Base-by-base conservation (phyloP, 2,113 vertebrate genomes). In the Vanacampus margaritifer region DNA sequence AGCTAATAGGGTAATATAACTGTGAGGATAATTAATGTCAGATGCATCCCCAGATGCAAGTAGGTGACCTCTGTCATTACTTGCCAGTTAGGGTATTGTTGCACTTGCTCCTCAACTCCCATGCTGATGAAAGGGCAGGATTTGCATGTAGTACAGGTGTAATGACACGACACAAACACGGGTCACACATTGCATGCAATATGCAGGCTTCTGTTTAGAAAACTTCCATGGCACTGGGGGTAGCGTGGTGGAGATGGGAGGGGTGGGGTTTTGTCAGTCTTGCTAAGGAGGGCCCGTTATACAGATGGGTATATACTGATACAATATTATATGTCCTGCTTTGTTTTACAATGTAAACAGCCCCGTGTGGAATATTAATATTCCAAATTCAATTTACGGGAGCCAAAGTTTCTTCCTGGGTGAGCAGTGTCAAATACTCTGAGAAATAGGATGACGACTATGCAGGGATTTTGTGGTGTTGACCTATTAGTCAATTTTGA, bases 241-340 rank as follows among this genome's bases (percentile, higher is more conserved):
- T 26, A 39, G 26, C 14, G 13, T 17, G 16, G 14, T 17, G 13
- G 36, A 67, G 63, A 73, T 63, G 73, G 68, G 58, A 68, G 53
- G 53, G 61, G 46, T 9, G 21, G 60, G 19, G 61, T 64, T 54
- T 65, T 72, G 64, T 83, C 69, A 85, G 59, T 75, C 64, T 67
- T 71, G 74, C 77, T 83, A 63, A 76, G 81, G 79, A 80, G n/a
- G 66, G 68, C 76, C 71, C 75, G 77, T 84, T 81, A 75, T 67
- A 51, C 86, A 88, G 88, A 85, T 85, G 86, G 64, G 28, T 86
- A 89, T 87, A 85, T 89, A 88, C 85, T 87, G 84, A 87, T 84
- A 85, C 79, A 84, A 84, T 83, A 85, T 82, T 81, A 78, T 79
- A 76, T 24, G 24, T 79, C 72, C 74, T 79, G 76, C 76, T 83